Percentiles rank a stretch among this genome's conserved stretches.
Conservation (phyloP, 1,140 invertebrate species). For the Eupristina koningsbergeri region DNA sequence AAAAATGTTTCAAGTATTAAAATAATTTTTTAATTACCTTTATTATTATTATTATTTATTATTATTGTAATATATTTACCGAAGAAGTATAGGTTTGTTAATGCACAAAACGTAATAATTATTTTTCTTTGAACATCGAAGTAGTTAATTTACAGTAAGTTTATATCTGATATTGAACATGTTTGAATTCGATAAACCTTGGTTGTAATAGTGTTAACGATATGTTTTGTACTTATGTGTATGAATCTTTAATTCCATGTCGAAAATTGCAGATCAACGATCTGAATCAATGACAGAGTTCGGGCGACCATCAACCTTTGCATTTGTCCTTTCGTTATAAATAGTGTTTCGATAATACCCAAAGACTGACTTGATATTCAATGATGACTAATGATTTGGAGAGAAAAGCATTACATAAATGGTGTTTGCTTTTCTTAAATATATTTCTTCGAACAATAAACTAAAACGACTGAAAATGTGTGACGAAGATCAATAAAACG, state of each 20-base stretch:
- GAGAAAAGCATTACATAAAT: not conserved
- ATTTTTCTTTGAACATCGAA: conserved; percentile 7
- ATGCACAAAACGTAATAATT: not conserved
- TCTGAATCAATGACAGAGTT: conserved; percentile 43
- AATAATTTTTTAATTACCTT: not conserved
- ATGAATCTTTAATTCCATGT: conserved; percentile 34
- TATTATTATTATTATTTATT: not conserved
- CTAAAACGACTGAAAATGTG: conserved; percentile 14
- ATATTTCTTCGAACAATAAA: conserved; percentile 14
- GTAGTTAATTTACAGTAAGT: conserved; percentile 5
- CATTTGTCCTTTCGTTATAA: conserved; percentile 30
- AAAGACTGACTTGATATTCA: conserved; percentile 29
- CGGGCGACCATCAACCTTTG: conserved; percentile 25
- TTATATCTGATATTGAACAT: not conserved
- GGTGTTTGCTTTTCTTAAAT: conserved; percentile 23
- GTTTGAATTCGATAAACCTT: not conserved
- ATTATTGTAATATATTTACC: not conserved
- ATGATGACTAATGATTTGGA: conserved; percentile 11
- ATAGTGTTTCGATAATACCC: conserved; percentile 24
- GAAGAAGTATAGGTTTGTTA: not conserved
- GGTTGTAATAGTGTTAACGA: conserved; percentile 8
- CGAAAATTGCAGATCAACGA: conserved; percentile 45
- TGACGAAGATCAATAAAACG: conserved; percentile 10
- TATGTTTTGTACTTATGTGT: conserved; percentile 18
- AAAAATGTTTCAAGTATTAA: not conserved